Conservation (phyloP, 1,140 invertebrate genomes). For the Drosophila virilis region DNA sequence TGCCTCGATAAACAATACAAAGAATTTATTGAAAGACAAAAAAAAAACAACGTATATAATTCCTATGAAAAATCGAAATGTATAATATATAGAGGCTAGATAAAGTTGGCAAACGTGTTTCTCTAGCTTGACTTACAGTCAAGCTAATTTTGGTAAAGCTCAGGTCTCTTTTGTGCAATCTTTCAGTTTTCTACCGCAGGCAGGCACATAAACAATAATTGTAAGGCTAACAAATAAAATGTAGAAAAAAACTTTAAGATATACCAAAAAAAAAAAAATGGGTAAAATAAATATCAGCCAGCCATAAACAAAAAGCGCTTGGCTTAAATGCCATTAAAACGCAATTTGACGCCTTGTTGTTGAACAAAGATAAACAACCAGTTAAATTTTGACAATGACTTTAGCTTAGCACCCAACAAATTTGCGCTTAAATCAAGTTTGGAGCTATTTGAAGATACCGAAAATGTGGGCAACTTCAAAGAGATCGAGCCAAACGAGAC, state of each 20-base stretch:
- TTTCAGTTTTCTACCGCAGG: not conserved
- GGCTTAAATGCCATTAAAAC: constrained; percentile 68
- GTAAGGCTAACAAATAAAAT: not conserved
- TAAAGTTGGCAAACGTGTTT: too few relatives aligned
- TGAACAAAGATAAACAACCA: constrained; percentile 61
- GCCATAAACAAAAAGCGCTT: constrained; percentile 38
- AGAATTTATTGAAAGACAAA: constrained; percentile 71
- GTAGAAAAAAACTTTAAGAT: not conserved
- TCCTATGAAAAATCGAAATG: constrained; percentile 13
- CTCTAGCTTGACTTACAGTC: not conserved
- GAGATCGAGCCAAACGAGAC: not conserved
- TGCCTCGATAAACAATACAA: constrained; percentile 73
- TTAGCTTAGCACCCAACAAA: constrained; percentile 16
- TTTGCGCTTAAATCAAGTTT: constrained; percentile 2
- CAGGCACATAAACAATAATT: too few relatives aligned
- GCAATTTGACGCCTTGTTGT: constrained; percentile 62
- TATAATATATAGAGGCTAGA: constrained; percentile 43
- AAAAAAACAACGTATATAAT: too few relatives aligned
- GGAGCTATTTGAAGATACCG: constrained; percentile 15
- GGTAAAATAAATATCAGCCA: constrained; percentile 40
- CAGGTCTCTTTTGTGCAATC: not conserved
- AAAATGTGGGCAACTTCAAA: constrained; percentile 7
- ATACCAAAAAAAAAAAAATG: constrained; percentile 9
- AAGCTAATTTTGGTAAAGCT: not conserved
- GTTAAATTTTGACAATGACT: constrained; percentile 46